Evolutionary conservation across 1,140 invertebrate genomes (phyloP), one percentile per base, ranked within the genome.

Genomic region (Orchesella cincta): DNA sequence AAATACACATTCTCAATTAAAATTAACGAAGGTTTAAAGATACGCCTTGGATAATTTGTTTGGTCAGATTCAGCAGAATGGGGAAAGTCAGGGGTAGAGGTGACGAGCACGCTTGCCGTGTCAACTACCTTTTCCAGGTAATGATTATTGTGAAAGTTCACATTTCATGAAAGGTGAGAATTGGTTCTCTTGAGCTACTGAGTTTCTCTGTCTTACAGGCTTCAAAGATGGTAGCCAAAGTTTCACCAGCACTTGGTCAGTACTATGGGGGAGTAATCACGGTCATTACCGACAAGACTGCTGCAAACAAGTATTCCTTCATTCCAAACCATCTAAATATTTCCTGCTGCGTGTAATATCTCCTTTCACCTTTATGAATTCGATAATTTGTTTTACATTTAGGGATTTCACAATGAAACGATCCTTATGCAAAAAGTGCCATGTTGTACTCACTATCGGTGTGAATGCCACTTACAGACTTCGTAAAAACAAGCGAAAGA

Each of bases 331-430:
- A 12, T 46, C 20, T 46, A 46, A 46, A 46, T 12, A 46, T 46
- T 46, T 46, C 8, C 20, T n/a, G n/a, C n/a, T n/a, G n/a, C n/a
- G n/a, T n/a, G n/a, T n/a, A n/a, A n/a, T n/a, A n/a, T n/a, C n/a
- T n/a, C n/a, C n/a, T n/a, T n/a, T n/a, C 20, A 64, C n/a, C n/a
- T 26, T 29, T 64, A n/a, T 8, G 23, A 29, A 12, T 64, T 64
- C 31, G n/a, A 26, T 73, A 14, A 18, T 73, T n/a, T 73, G 16
- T 35, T 46, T 23, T 1, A 46, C 5, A 23, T 54, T 34, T 54
- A 81, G 80, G 62, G 80, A 81, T 39, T 79, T 78, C 33, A 79
- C 80, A 18, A 62, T 81, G 78, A 81, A 81, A 29, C 46, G 80
- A 31, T 77, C 76, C 34, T 74, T 81, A 70, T 81, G 80, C 74